Percentiles rank a stretch among this genome's conserved stretches.
phyloP scores from a whole-genome alignment of 2,888 invertebrate genomes.

The Cosmorhoe ocellata region DNA sequence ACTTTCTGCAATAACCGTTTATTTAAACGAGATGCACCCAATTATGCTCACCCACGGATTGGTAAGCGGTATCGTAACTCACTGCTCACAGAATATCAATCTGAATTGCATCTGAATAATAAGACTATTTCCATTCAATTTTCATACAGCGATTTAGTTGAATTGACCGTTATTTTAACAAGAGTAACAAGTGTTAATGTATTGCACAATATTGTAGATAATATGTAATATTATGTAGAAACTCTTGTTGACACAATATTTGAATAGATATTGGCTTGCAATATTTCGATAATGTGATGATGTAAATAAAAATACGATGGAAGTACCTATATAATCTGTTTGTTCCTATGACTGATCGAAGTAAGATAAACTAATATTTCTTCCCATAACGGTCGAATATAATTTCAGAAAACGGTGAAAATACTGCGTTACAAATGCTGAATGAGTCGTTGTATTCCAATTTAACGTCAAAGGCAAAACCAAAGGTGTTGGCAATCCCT shows the following conservation, averaged over 20 bases:
- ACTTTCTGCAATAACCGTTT: slow-evolving; percentile 13
- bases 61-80: slow-evolving; percentile 26
- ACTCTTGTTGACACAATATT: too few relatives aligned
- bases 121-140: slow-evolving; percentile 2
- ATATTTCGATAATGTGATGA: too few relatives aligned
- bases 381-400: too few relatives aligned
- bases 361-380: too few relatives aligned
- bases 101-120: slow-evolving; percentile 8
- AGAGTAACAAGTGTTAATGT: too few relatives aligned
- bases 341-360: too few relatives aligned
- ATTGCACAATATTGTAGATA: too few relatives aligned
- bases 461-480: slow-evolving; percentile 10
- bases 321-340: too few relatives aligned
- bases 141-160: not conserved
- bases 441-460: not conserved
- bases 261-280: too few relatives aligned
- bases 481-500: slow-evolving; percentile 33
- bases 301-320: too few relatives aligned
- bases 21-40: slow-evolving; percentile 23
- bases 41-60: slow-evolving; percentile 28
- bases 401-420: too few relatives aligned
- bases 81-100: slow-evolving; percentile 20
- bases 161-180: not conserved
- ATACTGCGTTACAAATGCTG: not conserved
- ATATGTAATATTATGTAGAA: too few relatives aligned